Evolutionary conservation across 2,888 invertebrate species (phyloP).

Genomic region (Tuberolachnus salignus): DNA sequence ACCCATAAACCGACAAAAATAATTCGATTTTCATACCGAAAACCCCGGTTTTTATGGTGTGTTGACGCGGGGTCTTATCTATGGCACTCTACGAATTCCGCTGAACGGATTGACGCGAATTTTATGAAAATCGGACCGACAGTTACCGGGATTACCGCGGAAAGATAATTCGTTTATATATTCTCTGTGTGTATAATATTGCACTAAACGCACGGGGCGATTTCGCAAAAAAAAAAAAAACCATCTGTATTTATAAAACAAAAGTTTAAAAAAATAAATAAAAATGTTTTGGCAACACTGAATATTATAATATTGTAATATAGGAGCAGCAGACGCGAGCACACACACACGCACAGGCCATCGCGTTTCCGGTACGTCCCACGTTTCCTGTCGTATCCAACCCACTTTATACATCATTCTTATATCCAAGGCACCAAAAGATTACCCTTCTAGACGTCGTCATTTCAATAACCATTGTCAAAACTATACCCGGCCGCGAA

Average conservation of each 20-base stretch:
- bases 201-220: too few species aligned
- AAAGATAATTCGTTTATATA: too few species aligned
- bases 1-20: too few species aligned
- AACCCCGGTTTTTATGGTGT: too few species aligned
- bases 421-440: conserved; percentile 29
- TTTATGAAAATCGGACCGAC: too few species aligned
- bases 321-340: conserved; percentile 42
- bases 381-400: conserved; percentile 44
- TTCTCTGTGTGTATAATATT: neutral
- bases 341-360: conserved; percentile 10
- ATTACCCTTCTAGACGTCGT: conserved; percentile 32
- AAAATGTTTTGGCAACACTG: conserved; percentile 51
- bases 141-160: too few species aligned
- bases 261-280: conserved; percentile 22
- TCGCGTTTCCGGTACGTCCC: conserved; percentile 52
- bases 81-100: too few species aligned
- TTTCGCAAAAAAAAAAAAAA: neutral
- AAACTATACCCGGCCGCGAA: neutral
- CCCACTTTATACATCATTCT: conserved; percentile 30
- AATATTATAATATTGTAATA: neutral
- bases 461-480: conserved; percentile 55
- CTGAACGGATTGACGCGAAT: too few species aligned
- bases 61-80: too few species aligned
- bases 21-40: too few species aligned
- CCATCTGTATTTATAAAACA: too few species aligned